A percentile compares a stretch with the other conserved stretches of the same genome.
These are phyloP conservation scores for Alouatta palliata DNA, from an alignment of 2,113 vertebrate genomes.

Conservation along the genomic window DNA sequence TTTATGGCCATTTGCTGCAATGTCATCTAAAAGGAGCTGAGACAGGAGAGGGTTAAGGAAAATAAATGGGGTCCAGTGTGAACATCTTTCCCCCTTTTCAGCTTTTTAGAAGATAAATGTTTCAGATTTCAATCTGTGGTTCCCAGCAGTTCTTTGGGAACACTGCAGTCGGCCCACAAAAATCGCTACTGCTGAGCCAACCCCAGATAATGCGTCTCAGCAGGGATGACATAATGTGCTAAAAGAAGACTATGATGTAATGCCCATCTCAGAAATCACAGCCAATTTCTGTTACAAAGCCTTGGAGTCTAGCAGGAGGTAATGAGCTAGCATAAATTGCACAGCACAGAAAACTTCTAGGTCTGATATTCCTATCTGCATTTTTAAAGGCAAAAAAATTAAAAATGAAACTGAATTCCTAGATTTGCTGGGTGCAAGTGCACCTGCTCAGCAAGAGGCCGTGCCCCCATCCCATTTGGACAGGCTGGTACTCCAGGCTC, in stretches of 20 bases:
- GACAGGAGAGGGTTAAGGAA: slow-evolving; percentile 81
- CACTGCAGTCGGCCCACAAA: slow-evolving; percentile 87
- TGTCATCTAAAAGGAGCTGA: neutral
- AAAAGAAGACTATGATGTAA: slow-evolving; percentile 92
- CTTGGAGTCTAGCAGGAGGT: slow-evolving; percentile 81
- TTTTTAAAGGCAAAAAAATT: slow-evolving; percentile 44
- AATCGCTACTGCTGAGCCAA: slow-evolving; percentile 87
- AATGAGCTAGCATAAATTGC: slow-evolving; percentile 83
- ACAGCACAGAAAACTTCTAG: slow-evolving; percentile 71
- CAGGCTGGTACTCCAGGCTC: slow-evolving; percentile 58
- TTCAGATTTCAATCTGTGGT: slow-evolving; percentile 88
- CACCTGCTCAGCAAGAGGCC: slow-evolving; percentile 49
- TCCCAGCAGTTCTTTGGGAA: slow-evolving; percentile 87
- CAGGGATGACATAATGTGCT: slow-evolving; percentile 91
- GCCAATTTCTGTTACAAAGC: slow-evolving; percentile 84
- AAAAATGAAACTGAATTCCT: slow-evolving; percentile 70
- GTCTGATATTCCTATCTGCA: slow-evolving; percentile 66
- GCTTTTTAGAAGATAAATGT: slow-evolving; percentile 86
- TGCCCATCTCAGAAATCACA: slow-evolving; percentile 86
- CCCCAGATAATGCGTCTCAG: slow-evolving; percentile 88
- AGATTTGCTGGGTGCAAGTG: slow-evolving; percentile 62
- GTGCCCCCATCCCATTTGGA: slow-evolving; percentile 29
- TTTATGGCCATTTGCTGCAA: neutral
- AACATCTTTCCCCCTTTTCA: slow-evolving; percentile 81
- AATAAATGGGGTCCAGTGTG: slow-evolving; percentile 78